These are phyloP conservation scores for Drosophila ustulata DNA, from an alignment of 2,888 invertebrate species.

Conservation along the genomic window DNA sequence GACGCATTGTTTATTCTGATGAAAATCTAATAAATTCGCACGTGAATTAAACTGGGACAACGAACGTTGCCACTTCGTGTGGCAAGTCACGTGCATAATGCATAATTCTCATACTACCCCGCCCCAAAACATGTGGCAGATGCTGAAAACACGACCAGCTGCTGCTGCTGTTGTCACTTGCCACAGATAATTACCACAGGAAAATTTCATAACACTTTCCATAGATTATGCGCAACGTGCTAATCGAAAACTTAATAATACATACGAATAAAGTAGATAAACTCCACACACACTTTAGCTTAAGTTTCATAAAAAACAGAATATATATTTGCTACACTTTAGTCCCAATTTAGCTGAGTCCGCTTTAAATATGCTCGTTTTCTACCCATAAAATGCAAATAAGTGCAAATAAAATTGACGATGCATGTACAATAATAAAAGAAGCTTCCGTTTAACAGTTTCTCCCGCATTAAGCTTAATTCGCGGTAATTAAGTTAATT, in stretches of 20 bases:
- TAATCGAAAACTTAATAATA: constrained; percentile 14
- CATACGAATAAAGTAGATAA: neutral
- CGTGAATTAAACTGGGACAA: constrained; percentile 48
- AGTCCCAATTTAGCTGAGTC: neutral
- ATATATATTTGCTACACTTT: neutral
- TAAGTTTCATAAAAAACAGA: neutral
- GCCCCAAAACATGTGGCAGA: neutral
- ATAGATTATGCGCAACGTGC: constrained; percentile 2
- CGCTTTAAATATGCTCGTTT: neutral
- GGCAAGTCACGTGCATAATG: constrained; percentile 73
- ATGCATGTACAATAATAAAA: constrained; percentile 9
- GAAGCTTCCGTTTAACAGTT: constrained; percentile 24
- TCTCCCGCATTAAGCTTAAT: constrained; percentile 28
- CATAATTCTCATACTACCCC: constrained; percentile 60
- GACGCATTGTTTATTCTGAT: constrained; percentile 68
- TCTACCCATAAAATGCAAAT: constrained; percentile 22
- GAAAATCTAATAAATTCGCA: constrained; percentile 75
- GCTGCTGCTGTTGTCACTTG: constrained; percentile 12
- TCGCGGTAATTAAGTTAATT: constrained; percentile 30
- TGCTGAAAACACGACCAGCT: constrained; percentile 16
- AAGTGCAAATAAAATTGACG: constrained; percentile 18
- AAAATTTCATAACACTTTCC: constrained; percentile 16
- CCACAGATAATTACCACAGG: constrained; percentile 28
- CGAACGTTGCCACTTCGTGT: constrained; percentile 9
- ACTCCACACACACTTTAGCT: neutral